These are phyloP conservation scores for Lepus europaeus DNA, from an alignment of 2,113 vertebrate genomes.

Conservation along the genomic window DNA sequence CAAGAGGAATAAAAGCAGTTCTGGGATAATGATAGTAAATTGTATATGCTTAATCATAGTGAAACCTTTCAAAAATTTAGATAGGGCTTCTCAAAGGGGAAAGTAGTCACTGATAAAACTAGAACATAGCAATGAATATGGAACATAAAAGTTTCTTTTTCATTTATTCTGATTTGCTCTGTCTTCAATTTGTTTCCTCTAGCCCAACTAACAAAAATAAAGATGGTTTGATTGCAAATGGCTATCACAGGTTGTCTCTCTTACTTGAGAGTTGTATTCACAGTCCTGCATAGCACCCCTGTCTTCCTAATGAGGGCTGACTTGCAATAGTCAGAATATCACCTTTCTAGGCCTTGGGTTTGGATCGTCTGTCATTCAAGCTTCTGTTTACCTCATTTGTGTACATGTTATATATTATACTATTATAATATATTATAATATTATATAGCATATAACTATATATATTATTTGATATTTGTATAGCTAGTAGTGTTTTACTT, in stretches of 20 bases:
- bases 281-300: background rate
- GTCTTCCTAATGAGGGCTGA: background rate
- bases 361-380: background rate
- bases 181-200: background rate
- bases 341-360: background rate
- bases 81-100: background rate
- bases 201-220: background rate
- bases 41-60: background rate
- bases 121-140: background rate
- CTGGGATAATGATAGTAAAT: background rate
- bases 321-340: background rate
- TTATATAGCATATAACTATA: no score
- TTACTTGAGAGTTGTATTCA: background rate
- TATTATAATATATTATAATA: no score
- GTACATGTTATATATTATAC: background rate
- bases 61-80: background rate
- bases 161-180: background rate
- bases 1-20: background rate
- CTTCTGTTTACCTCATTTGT: background rate
- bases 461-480: background rate
- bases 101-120: background rate
- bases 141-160: background rate
- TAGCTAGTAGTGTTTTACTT: background rate
- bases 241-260: background rate
- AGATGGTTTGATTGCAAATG: background rate